A percentile compares a stretch with the other conserved stretches of the same genome.
Evolutionary conservation across 2,888 invertebrate species (phyloP).

Genomic region (Hyppa rectilinea): DNA sequence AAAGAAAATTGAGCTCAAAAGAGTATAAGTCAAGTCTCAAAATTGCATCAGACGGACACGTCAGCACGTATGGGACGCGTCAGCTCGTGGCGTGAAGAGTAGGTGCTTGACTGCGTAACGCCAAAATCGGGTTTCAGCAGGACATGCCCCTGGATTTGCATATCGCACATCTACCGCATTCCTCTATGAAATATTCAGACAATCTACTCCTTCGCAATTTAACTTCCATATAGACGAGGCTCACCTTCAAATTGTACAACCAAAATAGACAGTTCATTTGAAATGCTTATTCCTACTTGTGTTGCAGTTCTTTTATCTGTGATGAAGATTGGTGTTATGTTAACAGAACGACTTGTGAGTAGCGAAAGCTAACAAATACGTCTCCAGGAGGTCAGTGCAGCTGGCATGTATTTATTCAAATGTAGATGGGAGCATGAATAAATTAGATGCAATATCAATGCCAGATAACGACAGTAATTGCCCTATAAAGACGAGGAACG

Average conservation of each 20-base stretch:
- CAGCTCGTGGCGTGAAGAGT: slow-evolving; percentile 71
- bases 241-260: slow-evolving; percentile 44
- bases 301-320: slow-evolving; percentile 69
- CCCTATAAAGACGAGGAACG: slow-evolving; percentile 89
- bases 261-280: slow-evolving; percentile 70
- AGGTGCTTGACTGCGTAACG: slow-evolving; percentile 75
- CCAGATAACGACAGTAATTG: slow-evolving; percentile 89
- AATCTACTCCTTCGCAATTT: slow-evolving; percentile 70
- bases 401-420: slow-evolving; percentile 83
- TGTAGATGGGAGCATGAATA: slow-evolving; percentile 83
- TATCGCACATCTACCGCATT: slow-evolving; percentile 72
- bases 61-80: slow-evolving; percentile 70
- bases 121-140: slow-evolving; percentile 78
- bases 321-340: slow-evolving; percentile 73
- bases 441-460: slow-evolving; percentile 90
- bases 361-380: slow-evolving; percentile 70
- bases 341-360: slow-evolving; percentile 72
- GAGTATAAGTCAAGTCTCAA: slow-evolving; percentile 48
- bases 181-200: slow-evolving; percentile 79
- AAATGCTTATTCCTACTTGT: slow-evolving; percentile 22
- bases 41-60: slow-evolving; percentile 41
- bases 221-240: slow-evolving; percentile 65
- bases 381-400: slow-evolving; percentile 79
- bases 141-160: slow-evolving; percentile 77
- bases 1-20: slow-evolving; percentile 65